Base-by-base conservation (phyloP, 35 echinoderm and acorn worm genomes). In the Eucidaris tribuloides region DNA sequence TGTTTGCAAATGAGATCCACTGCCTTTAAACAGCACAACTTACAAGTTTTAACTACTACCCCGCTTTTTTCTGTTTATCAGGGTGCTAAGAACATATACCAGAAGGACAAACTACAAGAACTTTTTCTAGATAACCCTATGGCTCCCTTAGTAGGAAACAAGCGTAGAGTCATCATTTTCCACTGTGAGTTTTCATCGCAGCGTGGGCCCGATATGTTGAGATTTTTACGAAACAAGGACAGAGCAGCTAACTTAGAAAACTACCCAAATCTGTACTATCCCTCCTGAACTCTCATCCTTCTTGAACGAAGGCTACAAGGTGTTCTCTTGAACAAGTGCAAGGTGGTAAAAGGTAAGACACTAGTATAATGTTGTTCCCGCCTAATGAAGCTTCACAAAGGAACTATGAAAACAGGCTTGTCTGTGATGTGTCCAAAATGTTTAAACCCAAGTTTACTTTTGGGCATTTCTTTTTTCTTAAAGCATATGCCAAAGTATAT, bases 151-250 rank as follows among this genome's bases (percentile, higher is more conserved):
- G n/a, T n/a, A n/a, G n/a, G n/a, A n/a, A 71, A 77, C n/a, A 87
- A 87, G 65, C 46, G 88, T 22, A 62, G 87, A 29, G 44, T 96
- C 19, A 71, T 96, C 65, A 72, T 96, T 42, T 96, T 91, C 50
- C 93, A 96, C 41, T 96, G 93, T 49, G 93, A 96, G 38, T 96
- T 96, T 59, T 96, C 93, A 28, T 96, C 93, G 22, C 62, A 96
- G 79, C 84, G 93, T 58, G 93, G 81, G 31, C 93, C 93, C 11
- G 62, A 66, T 59, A 44, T 96, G 19, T 79, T 84, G 14, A 85
- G 82, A 22, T 91, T 77, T 61, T 79, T 96, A 5, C 77, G 93
- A 2, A 81, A 96, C 59, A 70, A 90, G 30, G 93, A 96, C 65
- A 48, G 93, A 4, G 83, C 83, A 31, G 22, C 76, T 4, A 86